A percentile compares a stretch with the other conserved stretches of the same genome.
Conservation (phyloP, 2,113 vertebrate species). For the Cottus gobio region DNA sequence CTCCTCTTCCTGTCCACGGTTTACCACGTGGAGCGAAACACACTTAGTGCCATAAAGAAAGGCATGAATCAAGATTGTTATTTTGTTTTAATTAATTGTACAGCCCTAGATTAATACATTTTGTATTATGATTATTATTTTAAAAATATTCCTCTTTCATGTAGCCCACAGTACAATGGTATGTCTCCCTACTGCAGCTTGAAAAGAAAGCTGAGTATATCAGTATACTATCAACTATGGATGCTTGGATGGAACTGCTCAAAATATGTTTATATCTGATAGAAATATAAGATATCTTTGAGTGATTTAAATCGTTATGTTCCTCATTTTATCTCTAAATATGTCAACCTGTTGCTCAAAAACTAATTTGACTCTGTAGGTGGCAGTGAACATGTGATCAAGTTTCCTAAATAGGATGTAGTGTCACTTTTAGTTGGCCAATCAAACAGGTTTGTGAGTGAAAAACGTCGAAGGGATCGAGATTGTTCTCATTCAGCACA, state of each 20-base stretch:
- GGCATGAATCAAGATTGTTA: too few relatives aligned
- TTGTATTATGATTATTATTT: too few relatives aligned
- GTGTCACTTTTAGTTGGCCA: conserved; percentile 1
- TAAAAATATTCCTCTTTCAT: not conserved
- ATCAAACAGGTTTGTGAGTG: conserved; percentile 12
- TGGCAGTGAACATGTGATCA: not conserved
- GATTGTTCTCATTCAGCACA: not conserved
- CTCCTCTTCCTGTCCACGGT: too few relatives aligned
- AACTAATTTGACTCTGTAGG: not conserved
- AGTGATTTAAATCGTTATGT: too few relatives aligned
- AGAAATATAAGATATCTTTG: too few relatives aligned
- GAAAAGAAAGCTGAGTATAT: not conserved
- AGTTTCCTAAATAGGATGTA: not conserved
- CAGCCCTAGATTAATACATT: too few relatives aligned
- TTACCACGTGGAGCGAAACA: too few relatives aligned
- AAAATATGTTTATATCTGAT: not conserved
- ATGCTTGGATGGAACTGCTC: too few relatives aligned
- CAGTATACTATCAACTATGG: too few relatives aligned
- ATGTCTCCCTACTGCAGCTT: not conserved
- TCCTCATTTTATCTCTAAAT: too few relatives aligned
- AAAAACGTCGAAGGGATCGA: not conserved
- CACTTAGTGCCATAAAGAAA: too few relatives aligned
- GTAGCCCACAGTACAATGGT: not conserved
- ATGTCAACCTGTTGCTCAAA: not conserved
- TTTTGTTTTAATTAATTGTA: too few relatives aligned